Percentiles rank a stretch among this genome's conserved stretches.
Conservation (phyloP, 1,140 invertebrate species). For the Halesus radiatus region DNA sequence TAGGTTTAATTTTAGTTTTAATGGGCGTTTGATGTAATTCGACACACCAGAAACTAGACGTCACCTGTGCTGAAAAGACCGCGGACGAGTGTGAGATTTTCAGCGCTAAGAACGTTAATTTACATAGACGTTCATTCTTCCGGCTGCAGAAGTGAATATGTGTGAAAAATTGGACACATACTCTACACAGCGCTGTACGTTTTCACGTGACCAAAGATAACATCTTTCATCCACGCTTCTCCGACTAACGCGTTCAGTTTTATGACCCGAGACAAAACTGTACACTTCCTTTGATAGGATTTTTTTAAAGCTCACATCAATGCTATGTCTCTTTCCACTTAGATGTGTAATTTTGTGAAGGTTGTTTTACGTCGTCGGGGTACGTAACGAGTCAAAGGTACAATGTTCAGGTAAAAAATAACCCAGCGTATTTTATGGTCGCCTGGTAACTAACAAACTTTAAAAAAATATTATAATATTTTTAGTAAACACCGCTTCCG, state of each 20-base stretch:
- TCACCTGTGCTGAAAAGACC: not conserved
- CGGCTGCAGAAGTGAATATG: conserved; percentile 5
- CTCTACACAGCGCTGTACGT: not conserved
- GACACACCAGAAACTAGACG: not conserved
- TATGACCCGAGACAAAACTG: too few species aligned
- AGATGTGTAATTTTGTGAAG: not conserved
- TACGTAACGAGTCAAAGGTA: not conserved
- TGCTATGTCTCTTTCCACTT: not conserved
- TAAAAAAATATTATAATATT: not conserved
- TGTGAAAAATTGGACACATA: conserved; percentile 13
- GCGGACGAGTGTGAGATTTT: conserved; percentile 13
- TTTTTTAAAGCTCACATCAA: too few species aligned
- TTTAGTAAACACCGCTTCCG: too few species aligned
- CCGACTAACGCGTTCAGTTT: not conserved
- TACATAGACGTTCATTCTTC: conserved; percentile 18
- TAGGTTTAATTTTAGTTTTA: too few species aligned
- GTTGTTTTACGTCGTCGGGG: not conserved
- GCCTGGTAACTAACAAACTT: conserved; percentile 14
- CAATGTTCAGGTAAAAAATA: not conserved
- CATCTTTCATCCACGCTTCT: not conserved
- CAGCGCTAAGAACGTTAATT: conserved; percentile 10
- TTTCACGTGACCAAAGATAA: conserved; percentile 24
- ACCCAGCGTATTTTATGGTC: not conserved
- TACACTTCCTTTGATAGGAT: too few species aligned
- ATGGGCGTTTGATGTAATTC: too few species aligned